Evolutionary conservation across 2,797 vertebrate genomes (phyloP), one percentile per base, ranked within the genome.

Genomic region (Coregonus ussuriensis): DNA sequence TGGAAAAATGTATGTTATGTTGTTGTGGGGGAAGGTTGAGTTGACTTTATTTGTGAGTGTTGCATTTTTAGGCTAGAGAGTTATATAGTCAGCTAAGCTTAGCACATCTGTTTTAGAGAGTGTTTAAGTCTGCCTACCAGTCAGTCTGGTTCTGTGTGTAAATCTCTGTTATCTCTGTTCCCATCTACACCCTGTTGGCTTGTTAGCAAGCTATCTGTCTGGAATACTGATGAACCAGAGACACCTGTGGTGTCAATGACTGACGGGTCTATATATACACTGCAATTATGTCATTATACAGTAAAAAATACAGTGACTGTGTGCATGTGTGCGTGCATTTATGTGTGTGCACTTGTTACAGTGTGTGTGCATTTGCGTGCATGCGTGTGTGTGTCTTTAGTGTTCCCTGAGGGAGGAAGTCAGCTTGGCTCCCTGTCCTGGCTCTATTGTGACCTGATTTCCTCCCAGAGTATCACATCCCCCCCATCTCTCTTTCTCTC

Each of bases 201-300:
- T 71, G 74, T 81, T 83, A 74, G 73, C 80, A 59, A 6, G 54
- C 75, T 11, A 72, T 47, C 76, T 15, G 35, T 41, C 25, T 62
- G 51, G 77, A 83, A 84, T 81, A 82, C 33, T 72, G 87, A 87
- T 83, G 41, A 85, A 76, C 35, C 77, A 16, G n/a, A 52, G 71
- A 71, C 75, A 78, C 79, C 76, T 76, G 29, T 25, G 75, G n/a
- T 29, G 76, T 70, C 78, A 71, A 69, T 16, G 75, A 56, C 67
- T 69, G 31, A 18, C 15, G 18, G 15, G 31, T 6, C 67, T 41
- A 70, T 47, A 70, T 11, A 37, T 37, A 70, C 33, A 70, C 16
- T 18, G 67, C 1, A 37, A 18, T 37, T 37, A 70, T 41, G 14
- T 41, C 18, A 37, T 11, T 67, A 3, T 37, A 70, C 3, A 37